Conservation (phyloP, 2,113 vertebrate species). For the Onychostoma macrolepis region DNA sequence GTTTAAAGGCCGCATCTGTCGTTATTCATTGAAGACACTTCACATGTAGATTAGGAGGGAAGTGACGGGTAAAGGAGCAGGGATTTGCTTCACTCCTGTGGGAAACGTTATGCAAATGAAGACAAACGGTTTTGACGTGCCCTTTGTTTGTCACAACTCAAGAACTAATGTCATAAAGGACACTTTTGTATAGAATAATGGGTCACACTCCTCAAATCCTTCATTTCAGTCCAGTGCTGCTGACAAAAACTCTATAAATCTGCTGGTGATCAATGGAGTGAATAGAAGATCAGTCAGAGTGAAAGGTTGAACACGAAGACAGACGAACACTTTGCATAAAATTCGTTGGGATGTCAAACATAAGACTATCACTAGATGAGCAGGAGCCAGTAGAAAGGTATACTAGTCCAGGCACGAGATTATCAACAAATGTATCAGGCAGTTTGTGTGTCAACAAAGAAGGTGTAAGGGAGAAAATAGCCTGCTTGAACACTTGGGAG, state of each 20-base stretch:
- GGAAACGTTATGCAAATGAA: constrained; percentile 58
- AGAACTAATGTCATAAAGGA: constrained; percentile 2
- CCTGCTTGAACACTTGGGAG: too few relatives aligned
- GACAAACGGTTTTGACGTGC: constrained; percentile 45
- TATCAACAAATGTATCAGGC: background rate
- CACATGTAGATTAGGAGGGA: constrained; percentile 50
- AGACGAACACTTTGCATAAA: constrained; percentile 56
- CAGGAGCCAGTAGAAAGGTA: constrained; percentile 42
- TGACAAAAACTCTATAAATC: background rate
- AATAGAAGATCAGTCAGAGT: background rate
- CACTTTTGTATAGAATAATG: background rate
- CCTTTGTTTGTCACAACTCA: constrained; percentile 30
- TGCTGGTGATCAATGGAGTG: background rate
- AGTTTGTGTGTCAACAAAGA: background rate
- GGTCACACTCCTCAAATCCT: background rate
- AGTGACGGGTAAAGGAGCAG: constrained; percentile 31
- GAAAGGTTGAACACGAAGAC: constrained; percentile 26
- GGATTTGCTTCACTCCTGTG: constrained; percentile 44
- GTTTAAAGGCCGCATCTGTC: constrained; percentile 50
- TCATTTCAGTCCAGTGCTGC: background rate
- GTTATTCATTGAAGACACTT: constrained; percentile 44
- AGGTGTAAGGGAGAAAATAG: too few relatives aligned
- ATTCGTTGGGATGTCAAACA: constrained; percentile 52
- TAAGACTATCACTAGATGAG: constrained; percentile 21
- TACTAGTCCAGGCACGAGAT: background rate